A percentile compares a stretch with the other conserved stretches of the same genome.
These are phyloP conservation scores for Isichthys henryi DNA, from an alignment of 2,113 vertebrate species.

Conservation along the genomic window DNA sequence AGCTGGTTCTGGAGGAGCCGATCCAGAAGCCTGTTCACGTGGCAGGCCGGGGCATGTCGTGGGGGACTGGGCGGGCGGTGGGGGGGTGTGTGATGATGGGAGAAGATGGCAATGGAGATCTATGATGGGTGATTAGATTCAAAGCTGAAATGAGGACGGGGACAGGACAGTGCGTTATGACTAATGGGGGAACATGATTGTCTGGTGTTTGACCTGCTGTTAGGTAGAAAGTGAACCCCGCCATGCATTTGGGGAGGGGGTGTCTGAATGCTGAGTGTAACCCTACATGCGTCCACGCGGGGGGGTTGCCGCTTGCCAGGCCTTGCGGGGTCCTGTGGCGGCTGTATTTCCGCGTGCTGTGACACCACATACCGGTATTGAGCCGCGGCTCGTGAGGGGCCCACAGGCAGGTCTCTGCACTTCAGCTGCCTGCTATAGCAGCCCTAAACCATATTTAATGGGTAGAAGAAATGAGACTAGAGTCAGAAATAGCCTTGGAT, in stretches of 20 bases:
- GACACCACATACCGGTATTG: background rate
- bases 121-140: background rate
- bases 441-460: conserved; percentile 4
- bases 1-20: background rate
- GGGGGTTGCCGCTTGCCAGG: too few relatives aligned
- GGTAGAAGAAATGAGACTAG: background rate
- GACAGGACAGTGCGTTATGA: background rate
- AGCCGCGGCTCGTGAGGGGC: background rate
- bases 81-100: background rate
- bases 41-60: background rate
- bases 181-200: background rate
- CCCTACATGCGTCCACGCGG: background rate
- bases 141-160: background rate
- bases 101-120: background rate
- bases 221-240: background rate
- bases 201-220: background rate
- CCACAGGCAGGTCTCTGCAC: background rate
- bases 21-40: background rate
- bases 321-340: too few relatives aligned
- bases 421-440: background rate
- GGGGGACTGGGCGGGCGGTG: background rate
- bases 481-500: background rate
- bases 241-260: background rate
- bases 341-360: too few relatives aligned
- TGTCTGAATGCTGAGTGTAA: background rate